These are phyloP conservation scores for Sebastes umbrosus DNA, from an alignment of 2,797 vertebrate genomes.

Conservation along the genomic window DNA sequence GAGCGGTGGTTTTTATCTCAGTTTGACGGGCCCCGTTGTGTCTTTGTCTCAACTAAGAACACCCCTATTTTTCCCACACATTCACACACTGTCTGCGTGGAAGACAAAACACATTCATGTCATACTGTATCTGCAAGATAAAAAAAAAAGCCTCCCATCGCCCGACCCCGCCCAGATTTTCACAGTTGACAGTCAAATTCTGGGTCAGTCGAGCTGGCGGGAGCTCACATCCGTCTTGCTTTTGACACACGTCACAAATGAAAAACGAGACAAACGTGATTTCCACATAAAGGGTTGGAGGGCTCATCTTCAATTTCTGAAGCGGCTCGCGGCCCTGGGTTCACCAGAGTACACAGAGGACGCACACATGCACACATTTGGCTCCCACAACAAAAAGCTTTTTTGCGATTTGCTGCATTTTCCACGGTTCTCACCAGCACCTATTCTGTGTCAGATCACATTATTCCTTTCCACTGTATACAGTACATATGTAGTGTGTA, in stretches of 20 bases:
- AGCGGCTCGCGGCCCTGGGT: background rate
- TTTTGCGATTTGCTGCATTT: slow-evolving; percentile 31
- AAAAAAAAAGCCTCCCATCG: slow-evolving; percentile 51
- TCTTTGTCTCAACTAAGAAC: slow-evolving; percentile 25
- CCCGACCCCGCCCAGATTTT: slow-evolving; percentile 56
- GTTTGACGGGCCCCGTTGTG: slow-evolving; percentile 13
- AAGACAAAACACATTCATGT: slow-evolving; percentile 20
- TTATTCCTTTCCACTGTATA: slow-evolving; percentile 19
- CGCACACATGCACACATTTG: background rate
- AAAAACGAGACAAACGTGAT: slow-evolving; percentile 73
- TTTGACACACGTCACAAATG: slow-evolving; percentile 45
- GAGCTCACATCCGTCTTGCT: slow-evolving; percentile 53
- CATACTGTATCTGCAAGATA: slow-evolving; percentile 51
- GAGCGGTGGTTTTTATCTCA: slow-evolving; percentile 20
- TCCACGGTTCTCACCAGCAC: slow-evolving; percentile 18
- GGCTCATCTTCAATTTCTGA: slow-evolving; percentile 34
- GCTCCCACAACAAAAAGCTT: background rate
- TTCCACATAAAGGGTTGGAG: slow-evolving; percentile 37
- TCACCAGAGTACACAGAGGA: slow-evolving; percentile 13
- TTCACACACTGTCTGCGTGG: background rate
- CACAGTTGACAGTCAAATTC: slow-evolving; percentile 64
- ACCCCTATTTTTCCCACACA: background rate
- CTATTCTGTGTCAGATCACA: slow-evolving; percentile 26
- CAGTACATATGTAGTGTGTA: background rate
- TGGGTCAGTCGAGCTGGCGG: slow-evolving; percentile 50